phyloP scores from a whole-genome alignment of 2,888 invertebrate species.

The Oxycera nigricornis region DNA sequence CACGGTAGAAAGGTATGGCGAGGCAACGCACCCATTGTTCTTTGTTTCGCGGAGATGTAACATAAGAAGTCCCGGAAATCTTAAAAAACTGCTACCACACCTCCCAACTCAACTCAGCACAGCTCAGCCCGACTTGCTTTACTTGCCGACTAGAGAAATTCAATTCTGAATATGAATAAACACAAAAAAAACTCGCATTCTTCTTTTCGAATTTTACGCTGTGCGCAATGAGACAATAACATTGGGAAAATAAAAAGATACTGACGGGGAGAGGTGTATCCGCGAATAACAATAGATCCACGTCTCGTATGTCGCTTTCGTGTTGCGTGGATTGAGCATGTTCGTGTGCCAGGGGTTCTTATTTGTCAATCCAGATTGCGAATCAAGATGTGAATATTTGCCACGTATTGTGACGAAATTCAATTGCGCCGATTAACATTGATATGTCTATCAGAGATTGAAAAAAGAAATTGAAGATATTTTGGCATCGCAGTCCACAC shows the following conservation, averaged over 20 bases:
- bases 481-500: no score
- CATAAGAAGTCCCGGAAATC: conserved; percentile 46
- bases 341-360: conserved; percentile 33
- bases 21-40: conserved; percentile 40
- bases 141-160: conserved; percentile 17
- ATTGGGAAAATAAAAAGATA: conserved; percentile 4
- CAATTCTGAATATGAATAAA: conserved; percentile 26
- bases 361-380: neutral
- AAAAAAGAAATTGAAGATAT: neutral
- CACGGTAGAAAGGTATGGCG: conserved; percentile 22
- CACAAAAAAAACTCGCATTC: conserved; percentile 23
- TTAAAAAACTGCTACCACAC: conserved; percentile 47
- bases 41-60: conserved; percentile 42
- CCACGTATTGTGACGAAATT: neutral
- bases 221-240: conserved; percentile 36
- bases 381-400: neutral
- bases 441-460: conserved; percentile 24
- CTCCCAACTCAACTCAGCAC: conserved; percentile 42
- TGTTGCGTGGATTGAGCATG: neutral
- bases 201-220: conserved; percentile 1
- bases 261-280: neutral
- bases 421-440: conserved; percentile 27
- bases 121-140: no score
- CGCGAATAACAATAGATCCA: conserved; percentile 8
- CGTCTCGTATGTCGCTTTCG: neutral